These are phyloP conservation scores for Rhynchonycteris naso DNA, from an alignment of 2,797 vertebrate species.

Conservation along the genomic window DNA sequence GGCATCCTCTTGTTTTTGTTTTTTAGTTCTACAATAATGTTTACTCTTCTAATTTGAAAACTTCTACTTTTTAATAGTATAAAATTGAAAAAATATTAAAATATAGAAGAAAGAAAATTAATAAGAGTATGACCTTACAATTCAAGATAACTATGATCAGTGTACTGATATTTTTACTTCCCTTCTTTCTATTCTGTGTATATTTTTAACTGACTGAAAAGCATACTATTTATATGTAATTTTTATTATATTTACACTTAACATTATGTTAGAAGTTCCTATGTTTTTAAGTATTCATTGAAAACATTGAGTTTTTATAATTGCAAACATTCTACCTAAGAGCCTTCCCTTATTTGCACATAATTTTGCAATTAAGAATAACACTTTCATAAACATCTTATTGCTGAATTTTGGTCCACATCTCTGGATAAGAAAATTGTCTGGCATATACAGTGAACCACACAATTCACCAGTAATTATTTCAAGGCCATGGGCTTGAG, in stretches of 20 bases:
- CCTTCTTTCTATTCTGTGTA: not conserved
- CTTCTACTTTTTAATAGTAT: not conserved
- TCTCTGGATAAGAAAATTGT: not conserved
- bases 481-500: not conserved
- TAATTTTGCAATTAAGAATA: constrained; percentile 51
- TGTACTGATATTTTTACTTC: not conserved
- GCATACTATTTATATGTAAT: not conserved
- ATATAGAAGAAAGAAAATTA: not conserved
- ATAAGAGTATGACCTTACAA: not conserved
- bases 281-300: not conserved
- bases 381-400: not conserved
- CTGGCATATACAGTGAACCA: not conserved
- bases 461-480: not conserved
- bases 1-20: not conserved
- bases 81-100: constrained; percentile 3
- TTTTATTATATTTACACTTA: not conserved
- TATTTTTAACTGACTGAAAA: not conserved
- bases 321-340: constrained; percentile 24
- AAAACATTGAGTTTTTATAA: constrained; percentile 32
- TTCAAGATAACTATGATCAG: not conserved
- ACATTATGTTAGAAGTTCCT: not conserved
- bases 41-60: constrained; percentile 51
- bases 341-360: not conserved
- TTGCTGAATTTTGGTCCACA: constrained; percentile 15
- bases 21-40: not conserved